Evolutionary conservation across 2,888 invertebrate species (phyloP), one percentile per base, ranked within the genome.

Genomic region (Loripinus fragilis): DNA sequence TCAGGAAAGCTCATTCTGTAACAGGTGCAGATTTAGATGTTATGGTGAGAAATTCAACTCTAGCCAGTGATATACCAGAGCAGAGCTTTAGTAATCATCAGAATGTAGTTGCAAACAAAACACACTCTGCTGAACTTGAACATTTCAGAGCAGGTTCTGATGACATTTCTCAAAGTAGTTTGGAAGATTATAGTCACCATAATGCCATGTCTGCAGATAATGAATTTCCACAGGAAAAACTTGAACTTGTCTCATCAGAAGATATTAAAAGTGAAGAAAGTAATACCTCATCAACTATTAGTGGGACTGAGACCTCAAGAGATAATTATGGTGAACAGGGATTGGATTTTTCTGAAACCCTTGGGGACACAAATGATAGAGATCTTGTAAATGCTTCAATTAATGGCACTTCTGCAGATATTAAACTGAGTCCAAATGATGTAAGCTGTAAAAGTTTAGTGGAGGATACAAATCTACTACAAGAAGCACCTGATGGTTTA

Each of bases 1-100:
- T 60, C 12, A 60, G 60, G 8, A 60, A 60, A 60, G 60, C 60
- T 28, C 60, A 60, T 60, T 60, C 60, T 12, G 10, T 60, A 17
- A 60, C 33, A 33, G 60, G 60, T 33, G 1, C 5, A 17, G 33
- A 60, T 12, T 33, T 60, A 33, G 60, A 60, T 20, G 5, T 12
- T 2, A 55, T 55, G 23, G 55, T 55, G 2, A 55, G 55, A 55
- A 12, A n/a, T 20, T 48, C 48, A 52, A 2, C 10, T 45, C 2
- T 45, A 15, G 20, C 20, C 15, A 45, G 45, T 15, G 17, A 12
- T 12, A 12, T 38, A 15, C 3, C 45, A 45, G 45, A 45, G 20
- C 45, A 45, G 45, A 45, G 20, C 3, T 15, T 20, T 45, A 17
- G 3, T 45, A 20, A 45, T 20, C n/a, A 15, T 20, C 45, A 12